These are phyloP conservation scores for Gymnocephalus cernua DNA, from an alignment of 2,113 vertebrate species.

Conservation along the genomic window DNA sequence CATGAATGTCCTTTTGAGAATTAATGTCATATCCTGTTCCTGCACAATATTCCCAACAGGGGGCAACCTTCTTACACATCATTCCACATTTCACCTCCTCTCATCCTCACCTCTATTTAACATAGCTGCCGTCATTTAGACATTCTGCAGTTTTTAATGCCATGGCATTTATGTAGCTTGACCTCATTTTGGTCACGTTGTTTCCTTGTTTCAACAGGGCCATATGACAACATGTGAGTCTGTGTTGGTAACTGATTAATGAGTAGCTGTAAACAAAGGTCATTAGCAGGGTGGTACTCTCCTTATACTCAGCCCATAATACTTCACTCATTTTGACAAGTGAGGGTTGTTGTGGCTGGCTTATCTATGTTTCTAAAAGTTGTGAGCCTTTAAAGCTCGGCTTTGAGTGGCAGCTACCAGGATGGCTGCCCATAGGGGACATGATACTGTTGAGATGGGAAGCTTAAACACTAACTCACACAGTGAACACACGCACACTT, in stretches of 20 bases:
- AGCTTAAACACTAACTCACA: constrained; percentile 38
- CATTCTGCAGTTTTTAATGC: constrained; percentile 8
- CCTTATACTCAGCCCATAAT: constrained; percentile 35
- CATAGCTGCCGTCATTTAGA: constrained; percentile 1
- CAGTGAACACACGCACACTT: background rate
- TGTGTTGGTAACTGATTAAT: constrained; percentile 12
- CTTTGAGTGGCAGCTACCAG: constrained; percentile 69
- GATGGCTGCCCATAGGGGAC: constrained; percentile 70
- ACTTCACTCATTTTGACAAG: constrained; percentile 64
- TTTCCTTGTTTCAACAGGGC: background rate
- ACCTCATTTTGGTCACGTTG: background rate
- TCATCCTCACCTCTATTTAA: constrained; percentile 14
- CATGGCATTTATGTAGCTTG: constrained; percentile 3
- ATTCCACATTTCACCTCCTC: constrained; percentile 9
- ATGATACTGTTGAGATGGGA: constrained; percentile 41
- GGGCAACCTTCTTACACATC: constrained; percentile 61
- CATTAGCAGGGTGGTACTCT: background rate
- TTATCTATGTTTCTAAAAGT: constrained; percentile 52
- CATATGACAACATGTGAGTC: background rate
- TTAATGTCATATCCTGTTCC: background rate
- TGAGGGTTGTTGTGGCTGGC: constrained; percentile 53
- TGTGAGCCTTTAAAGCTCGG: constrained; percentile 50
- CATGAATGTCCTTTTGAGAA: background rate
- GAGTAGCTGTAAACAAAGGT: constrained; percentile 32
- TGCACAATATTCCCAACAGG: constrained; percentile 62